These are phyloP conservation scores for Campoletis sonorensis DNA, from an alignment of 1,140 invertebrate genomes.

Conservation along the genomic window DNA sequence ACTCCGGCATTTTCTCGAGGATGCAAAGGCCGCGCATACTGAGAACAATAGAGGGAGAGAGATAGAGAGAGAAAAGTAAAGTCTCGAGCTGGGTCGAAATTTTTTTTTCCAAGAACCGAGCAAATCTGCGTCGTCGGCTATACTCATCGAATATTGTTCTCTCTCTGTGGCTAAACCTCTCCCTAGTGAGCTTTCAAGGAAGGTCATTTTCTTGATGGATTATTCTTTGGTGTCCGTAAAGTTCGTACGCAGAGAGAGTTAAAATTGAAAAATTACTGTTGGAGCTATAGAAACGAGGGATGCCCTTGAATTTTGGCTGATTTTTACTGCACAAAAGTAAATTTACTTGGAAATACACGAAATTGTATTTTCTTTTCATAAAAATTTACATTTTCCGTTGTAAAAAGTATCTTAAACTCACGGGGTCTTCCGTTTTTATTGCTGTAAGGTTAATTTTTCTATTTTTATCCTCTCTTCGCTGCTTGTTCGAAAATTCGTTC, in stretches of 20 bases:
- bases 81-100: neutral
- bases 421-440: too few species aligned
- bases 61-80: neutral
- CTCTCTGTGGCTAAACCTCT: neutral
- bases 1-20: neutral
- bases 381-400: too few species aligned
- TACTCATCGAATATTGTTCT: neutral
- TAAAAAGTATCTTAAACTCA: too few species aligned
- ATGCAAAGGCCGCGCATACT: neutral
- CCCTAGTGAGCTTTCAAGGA: neutral
- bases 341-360: too few species aligned
- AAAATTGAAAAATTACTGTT: too few species aligned
- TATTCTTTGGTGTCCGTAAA: neutral
- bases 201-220: neutral
- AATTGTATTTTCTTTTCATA: too few species aligned
- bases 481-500: too few species aligned
- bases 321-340: too few species aligned
- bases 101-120: neutral
- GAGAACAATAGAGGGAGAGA: neutral
- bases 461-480: too few species aligned
- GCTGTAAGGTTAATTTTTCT: too few species aligned
- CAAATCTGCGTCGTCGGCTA: too few species aligned
- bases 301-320: neutral
- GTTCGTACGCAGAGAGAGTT: neutral
- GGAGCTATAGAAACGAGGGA: too few species aligned